Evolutionary conservation across 2,797 vertebrate species (phyloP).

Genomic region (Gephyroberyx darwinii): DNA sequence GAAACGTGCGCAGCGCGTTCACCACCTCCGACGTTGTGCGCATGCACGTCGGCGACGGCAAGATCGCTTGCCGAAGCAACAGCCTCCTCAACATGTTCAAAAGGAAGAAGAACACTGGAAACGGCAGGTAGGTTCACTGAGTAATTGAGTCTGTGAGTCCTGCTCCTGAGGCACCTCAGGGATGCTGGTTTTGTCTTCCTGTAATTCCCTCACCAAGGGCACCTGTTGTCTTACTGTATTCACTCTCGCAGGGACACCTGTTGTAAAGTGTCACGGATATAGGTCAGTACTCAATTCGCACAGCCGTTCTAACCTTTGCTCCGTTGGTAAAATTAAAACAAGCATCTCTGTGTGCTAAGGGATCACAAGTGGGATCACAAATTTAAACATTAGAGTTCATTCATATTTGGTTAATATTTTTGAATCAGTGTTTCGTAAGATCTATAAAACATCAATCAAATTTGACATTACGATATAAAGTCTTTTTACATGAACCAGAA

Average conservation of each 20-base stretch:
- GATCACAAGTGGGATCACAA: conserved; percentile 54
- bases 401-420: background rate
- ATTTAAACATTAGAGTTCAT: background rate
- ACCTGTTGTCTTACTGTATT: conserved; percentile 72
- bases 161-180: conserved; percentile 77
- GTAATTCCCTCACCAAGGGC: conserved; percentile 64
- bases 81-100: conserved; percentile 97
- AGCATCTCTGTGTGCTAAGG: conserved; percentile 75
- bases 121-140: conserved; percentile 90
- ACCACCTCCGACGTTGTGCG: conserved; percentile 97
- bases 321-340: conserved; percentile 74
- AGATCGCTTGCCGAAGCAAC: conserved; percentile 93
- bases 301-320: conserved; percentile 61
- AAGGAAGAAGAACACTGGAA: conserved; percentile 94
- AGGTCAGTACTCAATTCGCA: conserved; percentile 77
- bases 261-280: conserved; percentile 73
- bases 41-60: conserved; percentile 98
- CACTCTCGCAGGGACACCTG: conserved; percentile 70
- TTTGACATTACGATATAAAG: conserved; percentile 19
- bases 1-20: conserved; percentile 97
- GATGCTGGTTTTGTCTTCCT: conserved; percentile 70
- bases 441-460: background rate
- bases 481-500: conserved; percentile 75
- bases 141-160: conserved; percentile 65
- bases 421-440: too few species aligned